A percentile compares a stretch with the other conserved stretches of the same genome.
These are phyloP conservation scores for Melanargia galathea DNA, from an alignment of 2,888 invertebrate species.

Conservation along the genomic window DNA sequence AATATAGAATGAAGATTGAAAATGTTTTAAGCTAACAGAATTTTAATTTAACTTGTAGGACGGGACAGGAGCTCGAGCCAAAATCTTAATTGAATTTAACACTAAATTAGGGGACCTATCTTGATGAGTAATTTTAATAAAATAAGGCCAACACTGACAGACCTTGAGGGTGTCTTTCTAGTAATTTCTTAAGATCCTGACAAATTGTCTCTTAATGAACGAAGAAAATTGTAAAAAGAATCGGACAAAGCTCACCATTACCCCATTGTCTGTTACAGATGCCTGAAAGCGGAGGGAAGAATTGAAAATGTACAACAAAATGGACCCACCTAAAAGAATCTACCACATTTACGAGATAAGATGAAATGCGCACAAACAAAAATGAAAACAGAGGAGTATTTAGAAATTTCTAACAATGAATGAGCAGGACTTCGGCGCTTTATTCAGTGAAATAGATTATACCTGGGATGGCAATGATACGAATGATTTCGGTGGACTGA, in stretches of 20 bases:
- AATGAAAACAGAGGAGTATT: slow-evolving; percentile 54
- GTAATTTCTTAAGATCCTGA: background rate
- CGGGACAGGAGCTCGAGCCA: background rate
- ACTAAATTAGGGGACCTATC: slow-evolving; percentile 11
- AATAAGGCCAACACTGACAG: slow-evolving; percentile 4
- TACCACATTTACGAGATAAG: slow-evolving; percentile 76
- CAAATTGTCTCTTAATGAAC: background rate
- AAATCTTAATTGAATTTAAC: slow-evolving; percentile 13
- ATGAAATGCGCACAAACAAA: slow-evolving; percentile 59
- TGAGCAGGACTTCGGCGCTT: slow-evolving; percentile 53
- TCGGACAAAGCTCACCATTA: background rate
- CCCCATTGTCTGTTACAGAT: slow-evolving; percentile 60
- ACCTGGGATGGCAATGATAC: slow-evolving; percentile 51
- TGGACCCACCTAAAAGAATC: slow-evolving; percentile 53
- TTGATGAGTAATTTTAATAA: slow-evolving; percentile 12
- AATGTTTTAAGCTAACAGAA: slow-evolving; percentile 6
- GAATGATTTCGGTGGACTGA: slow-evolving; percentile 40
- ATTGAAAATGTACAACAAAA: slow-evolving; percentile 46
- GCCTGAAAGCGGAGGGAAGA: slow-evolving; percentile 38
- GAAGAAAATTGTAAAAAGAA: background rate
- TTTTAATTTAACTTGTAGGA: slow-evolving; percentile 1
- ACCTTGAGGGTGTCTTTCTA: background rate
- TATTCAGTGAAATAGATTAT: slow-evolving; percentile 38
- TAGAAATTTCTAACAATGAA: slow-evolving; percentile 62
- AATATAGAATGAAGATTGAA: background rate